Conservation (phyloP, 2,888 invertebrate species). For the Dione juno region DNA sequence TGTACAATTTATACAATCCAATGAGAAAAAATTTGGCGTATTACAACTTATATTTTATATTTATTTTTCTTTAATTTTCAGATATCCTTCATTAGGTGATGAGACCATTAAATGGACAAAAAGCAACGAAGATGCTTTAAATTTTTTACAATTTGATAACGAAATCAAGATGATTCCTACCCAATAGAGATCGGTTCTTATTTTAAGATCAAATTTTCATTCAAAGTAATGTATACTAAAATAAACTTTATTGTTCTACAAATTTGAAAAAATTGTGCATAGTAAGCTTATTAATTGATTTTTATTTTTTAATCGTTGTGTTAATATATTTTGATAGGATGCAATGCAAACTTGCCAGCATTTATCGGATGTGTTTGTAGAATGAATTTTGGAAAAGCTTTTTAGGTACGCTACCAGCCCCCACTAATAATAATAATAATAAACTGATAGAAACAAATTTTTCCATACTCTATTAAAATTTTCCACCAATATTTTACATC, state of each 20-base stretch:
- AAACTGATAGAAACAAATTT: no score
- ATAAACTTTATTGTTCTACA: neutral
- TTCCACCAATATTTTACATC: no score
- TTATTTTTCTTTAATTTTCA: neutral
- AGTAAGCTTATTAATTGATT: no score
- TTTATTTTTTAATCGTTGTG: no score
- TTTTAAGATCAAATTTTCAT: slow-evolving; percentile 49
- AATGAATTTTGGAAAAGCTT: no score
- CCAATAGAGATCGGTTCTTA: slow-evolving; percentile 44
- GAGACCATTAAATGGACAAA: neutral
- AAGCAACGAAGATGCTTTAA: slow-evolving; percentile 23
- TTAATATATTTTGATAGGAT: no score
- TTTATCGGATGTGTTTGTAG: no score
- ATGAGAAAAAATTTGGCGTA: neutral
- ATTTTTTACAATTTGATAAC: slow-evolving; percentile 46
- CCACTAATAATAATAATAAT: no score
- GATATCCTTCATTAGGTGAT: slow-evolving; percentile 1
- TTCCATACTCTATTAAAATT: no score
- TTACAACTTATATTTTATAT: neutral
- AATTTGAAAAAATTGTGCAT: no score
- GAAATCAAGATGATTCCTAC: slow-evolving; percentile 45
- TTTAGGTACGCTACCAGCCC: no score
- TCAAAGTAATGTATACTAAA: neutral
- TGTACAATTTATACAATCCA: neutral
- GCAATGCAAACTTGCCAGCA: no score